phyloP scores from a whole-genome alignment of 2,113 vertebrate species.

The Todiramphus saurophagus region DNA sequence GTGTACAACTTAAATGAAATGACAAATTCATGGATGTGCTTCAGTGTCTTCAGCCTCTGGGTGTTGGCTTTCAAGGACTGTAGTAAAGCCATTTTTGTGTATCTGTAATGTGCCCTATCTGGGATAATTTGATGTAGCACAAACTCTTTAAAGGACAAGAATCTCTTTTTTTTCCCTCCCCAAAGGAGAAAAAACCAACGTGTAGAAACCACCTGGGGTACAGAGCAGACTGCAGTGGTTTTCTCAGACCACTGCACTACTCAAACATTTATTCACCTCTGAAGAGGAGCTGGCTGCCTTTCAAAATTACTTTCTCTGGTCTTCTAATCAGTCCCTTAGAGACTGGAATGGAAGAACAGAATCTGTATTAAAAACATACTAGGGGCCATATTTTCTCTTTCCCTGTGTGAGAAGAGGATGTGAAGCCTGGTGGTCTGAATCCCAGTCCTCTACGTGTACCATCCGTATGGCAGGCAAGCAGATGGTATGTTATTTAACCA shows the following conservation, averaged over 20 bases:
- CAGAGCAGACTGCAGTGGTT: background rate
- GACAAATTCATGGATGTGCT: background rate
- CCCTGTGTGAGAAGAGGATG: background rate
- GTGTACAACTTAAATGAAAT: background rate
- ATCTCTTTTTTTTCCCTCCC: background rate
- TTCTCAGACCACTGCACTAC: background rate
- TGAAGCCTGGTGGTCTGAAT: background rate
- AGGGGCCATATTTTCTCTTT: background rate
- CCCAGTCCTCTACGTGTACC: background rate
- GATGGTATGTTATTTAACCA: background rate
- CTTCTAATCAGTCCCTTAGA: background rate
- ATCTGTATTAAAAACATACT: background rate
- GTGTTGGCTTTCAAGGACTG: background rate
- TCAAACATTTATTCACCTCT: background rate
- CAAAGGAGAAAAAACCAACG: background rate
- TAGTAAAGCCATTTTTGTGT: background rate
- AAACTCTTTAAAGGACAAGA: background rate
- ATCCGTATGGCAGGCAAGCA: background rate
- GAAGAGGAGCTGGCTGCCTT: background rate
- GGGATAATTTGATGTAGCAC: background rate
- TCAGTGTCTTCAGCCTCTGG: background rate
- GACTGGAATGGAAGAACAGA: background rate
- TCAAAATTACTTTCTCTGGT: background rate
- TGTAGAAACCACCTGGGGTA: background rate
- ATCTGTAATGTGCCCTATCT: background rate